Percentiles rank a stretch among this genome's conserved stretches.
These are phyloP conservation scores for Hemichromis elongatus DNA, from an alignment of 2,113 vertebrate species.

Conservation along the genomic window DNA sequence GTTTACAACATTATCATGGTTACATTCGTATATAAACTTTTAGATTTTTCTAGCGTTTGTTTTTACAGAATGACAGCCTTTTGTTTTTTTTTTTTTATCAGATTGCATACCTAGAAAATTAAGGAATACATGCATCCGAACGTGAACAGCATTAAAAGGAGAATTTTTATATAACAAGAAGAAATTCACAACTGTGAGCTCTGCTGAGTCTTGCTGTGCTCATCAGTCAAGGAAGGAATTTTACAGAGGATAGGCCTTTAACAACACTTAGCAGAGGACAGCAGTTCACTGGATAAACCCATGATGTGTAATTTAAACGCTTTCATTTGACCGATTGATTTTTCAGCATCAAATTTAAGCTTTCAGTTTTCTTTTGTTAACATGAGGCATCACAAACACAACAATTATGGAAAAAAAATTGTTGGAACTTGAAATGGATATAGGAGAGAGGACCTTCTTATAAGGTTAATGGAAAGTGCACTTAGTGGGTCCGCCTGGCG, in stretches of 20 bases:
- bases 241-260: not conserved
- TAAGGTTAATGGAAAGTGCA: slow-evolving; percentile 66
- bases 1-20: slow-evolving; percentile 71
- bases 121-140: slow-evolving; percentile 58
- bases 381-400: slow-evolving; percentile 47
- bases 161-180: slow-evolving; percentile 38
- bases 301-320: not conserved
- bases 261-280: not conserved
- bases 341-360: not conserved
- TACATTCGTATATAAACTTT: slow-evolving; percentile 73
- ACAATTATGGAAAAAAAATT: not conserved
- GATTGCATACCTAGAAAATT: slow-evolving; percentile 62
- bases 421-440: slow-evolving; percentile 35
- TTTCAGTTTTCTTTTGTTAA: not conserved
- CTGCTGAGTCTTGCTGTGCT: not conserved
- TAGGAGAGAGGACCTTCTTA: slow-evolving; percentile 44
- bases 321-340: slow-evolving; percentile 1
- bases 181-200: slow-evolving; percentile 21
- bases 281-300: not conserved
- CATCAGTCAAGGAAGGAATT: not conserved
- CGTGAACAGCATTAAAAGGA: slow-evolving; percentile 59
- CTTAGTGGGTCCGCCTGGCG: slow-evolving; percentile 56
- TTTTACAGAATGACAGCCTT: slow-evolving; percentile 60
- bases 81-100: slow-evolving; percentile 28
- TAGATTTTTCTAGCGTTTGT: slow-evolving; percentile 40